Evolutionary conservation across 2,888 invertebrate genomes (phyloP).

Genomic region (Acleris laterana): DNA sequence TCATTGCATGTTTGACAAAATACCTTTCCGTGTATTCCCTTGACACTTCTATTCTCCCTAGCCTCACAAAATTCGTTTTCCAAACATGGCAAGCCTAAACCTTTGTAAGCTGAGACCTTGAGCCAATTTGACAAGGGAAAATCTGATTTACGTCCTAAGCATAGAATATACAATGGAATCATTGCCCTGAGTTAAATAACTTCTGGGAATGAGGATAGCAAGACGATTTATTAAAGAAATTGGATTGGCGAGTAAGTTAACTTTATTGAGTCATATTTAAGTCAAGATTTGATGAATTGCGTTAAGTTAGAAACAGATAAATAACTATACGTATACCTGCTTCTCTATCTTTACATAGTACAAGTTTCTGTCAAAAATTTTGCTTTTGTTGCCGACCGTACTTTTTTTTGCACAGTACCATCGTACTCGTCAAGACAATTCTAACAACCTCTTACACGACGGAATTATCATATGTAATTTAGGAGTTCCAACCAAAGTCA

Average conservation of each 20-base stretch:
- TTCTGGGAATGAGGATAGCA: constrained; percentile 22
- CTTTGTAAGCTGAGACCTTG: constrained; percentile 31
- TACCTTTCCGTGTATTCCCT: background rate
- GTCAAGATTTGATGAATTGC: background rate
- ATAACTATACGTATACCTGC: too few species aligned
- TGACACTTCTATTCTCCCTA: constrained; percentile 9
- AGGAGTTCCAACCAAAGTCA: too few species aligned
- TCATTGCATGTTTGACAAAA: too few species aligned
- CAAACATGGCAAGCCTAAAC: constrained; percentile 33
- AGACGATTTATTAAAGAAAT: constrained; percentile 34
- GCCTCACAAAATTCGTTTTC: constrained; percentile 5
- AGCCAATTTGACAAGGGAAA: constrained; percentile 11
- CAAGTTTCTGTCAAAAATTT: too few species aligned
- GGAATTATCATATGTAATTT: too few species aligned
- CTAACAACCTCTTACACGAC: too few species aligned
- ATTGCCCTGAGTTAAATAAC: constrained; percentile 11
- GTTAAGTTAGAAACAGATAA: background rate
- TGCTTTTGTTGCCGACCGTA: too few species aligned
- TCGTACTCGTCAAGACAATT: too few species aligned
- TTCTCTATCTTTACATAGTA: too few species aligned
- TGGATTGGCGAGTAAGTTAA: constrained; percentile 17
- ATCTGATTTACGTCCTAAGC: constrained; percentile 23
- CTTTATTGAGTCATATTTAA: constrained; percentile 11
- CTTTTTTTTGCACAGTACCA: too few species aligned
- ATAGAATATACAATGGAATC: constrained; percentile 12